Conservation (phyloP, 2,113 vertebrate species). For the Sebastes schlegelii region DNA sequence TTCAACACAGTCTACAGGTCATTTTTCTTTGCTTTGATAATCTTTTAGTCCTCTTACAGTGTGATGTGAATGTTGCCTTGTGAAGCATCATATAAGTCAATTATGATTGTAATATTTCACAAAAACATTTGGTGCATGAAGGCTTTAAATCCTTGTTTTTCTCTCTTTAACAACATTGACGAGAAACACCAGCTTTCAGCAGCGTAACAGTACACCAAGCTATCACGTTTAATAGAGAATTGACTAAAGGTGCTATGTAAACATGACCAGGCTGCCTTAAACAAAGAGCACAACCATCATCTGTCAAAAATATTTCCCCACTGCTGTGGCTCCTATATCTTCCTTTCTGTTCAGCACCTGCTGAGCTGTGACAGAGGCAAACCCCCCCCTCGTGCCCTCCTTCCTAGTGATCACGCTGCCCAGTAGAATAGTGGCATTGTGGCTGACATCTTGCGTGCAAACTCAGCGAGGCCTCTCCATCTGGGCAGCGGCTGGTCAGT, state of each 20-base stretch:
- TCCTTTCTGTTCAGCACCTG: constrained; percentile 31
- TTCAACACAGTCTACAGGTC: neutral
- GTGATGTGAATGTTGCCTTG: neutral
- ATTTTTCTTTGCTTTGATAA: neutral
- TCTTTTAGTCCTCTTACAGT: neutral
- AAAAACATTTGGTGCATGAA: neutral
- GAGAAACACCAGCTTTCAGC: neutral
- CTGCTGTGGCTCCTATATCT: neutral
- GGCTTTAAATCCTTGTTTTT: neutral
- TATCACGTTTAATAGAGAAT: neutral
- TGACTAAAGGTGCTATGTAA: neutral
- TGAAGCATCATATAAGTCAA: neutral
- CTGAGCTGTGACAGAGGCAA: constrained; percentile 20
- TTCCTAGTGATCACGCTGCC: constrained; percentile 24
- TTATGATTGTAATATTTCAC: neutral
- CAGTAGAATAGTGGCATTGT: constrained; percentile 76
- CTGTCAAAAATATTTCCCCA: neutral
- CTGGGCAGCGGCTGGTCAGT: constrained; percentile 68
- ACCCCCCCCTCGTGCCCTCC: neutral
- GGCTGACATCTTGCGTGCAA: constrained; percentile 56
- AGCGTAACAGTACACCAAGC: neutral
- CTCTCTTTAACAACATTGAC: neutral
- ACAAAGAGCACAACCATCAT: neutral
- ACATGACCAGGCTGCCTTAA: neutral
- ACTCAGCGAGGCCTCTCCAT: constrained; percentile 65